phyloP scores from a whole-genome alignment of 2,113 vertebrate genomes.

The Camelus bactrianus region DNA sequence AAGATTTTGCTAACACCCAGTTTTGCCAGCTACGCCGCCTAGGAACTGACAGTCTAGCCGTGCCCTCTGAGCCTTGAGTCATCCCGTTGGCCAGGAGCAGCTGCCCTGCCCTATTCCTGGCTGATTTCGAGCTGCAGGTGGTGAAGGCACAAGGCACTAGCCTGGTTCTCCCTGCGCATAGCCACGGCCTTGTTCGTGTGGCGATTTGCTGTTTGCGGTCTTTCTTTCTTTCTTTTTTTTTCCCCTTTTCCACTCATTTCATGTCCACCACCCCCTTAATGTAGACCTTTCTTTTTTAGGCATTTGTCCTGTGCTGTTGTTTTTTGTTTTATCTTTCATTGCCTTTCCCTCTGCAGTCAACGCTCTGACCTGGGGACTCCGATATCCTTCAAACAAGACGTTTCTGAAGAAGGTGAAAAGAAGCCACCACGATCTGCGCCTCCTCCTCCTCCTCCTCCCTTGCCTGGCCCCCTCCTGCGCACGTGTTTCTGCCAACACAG shows the following conservation, averaged over 20 bases:
- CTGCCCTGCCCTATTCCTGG: neutral
- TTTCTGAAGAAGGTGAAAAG: slow-evolving; percentile 83
- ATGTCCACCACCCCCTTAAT: slow-evolving; percentile 53
- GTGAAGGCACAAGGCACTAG: neutral
- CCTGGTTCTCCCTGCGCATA: neutral
- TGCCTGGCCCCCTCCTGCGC: slow-evolving; percentile 79
- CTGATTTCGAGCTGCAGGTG: neutral
- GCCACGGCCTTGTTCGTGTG: neutral
- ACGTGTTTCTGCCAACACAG: slow-evolving; percentile 82
- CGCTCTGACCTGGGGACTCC: slow-evolving; percentile 81
- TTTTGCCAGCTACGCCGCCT: neutral
- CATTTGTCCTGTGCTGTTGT: slow-evolving; percentile 70
- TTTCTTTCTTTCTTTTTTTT: neutral
- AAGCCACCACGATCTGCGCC: slow-evolving; percentile 77
- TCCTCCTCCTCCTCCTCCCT: slow-evolving; percentile 75
- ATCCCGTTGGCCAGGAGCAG: neutral
- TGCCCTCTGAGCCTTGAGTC: neutral
- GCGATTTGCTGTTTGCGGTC: neutral
- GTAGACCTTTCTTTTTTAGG: slow-evolving; percentile 66
- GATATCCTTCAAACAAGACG: slow-evolving; percentile 87
- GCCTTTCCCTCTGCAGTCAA: slow-evolving; percentile 88
- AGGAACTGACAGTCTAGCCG: neutral
- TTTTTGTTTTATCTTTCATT: slow-evolving; percentile 89
- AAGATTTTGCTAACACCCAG: neutral
- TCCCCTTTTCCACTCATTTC: slow-evolving; percentile 66